Evolutionary conservation across 2,113 vertebrate genomes (phyloP), one percentile per base, ranked within the genome.

Genomic region (Anoura caudifer): DNA sequence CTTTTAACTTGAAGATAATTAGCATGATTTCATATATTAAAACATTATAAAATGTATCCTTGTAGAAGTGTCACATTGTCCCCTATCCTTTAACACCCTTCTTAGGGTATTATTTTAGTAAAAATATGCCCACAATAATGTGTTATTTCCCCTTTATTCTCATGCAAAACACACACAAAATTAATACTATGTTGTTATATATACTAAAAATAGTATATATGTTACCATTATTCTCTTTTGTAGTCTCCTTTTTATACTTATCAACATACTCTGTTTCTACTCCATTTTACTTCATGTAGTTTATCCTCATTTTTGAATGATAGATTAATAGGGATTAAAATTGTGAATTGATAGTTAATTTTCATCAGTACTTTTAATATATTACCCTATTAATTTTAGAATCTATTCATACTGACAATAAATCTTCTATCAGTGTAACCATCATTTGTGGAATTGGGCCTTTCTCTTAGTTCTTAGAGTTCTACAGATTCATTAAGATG

Each of bases 1-100:
- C 75, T 94, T 90, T 92, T 72, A 96, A 75, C 83, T 47, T 69
- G 12, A 61, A 94, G 26, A 83, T 95, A 33, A 94, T 69, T 95
- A 73, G 47, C 2, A 61, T 26, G 36, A 83, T 65, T 81, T 11
- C 33, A 73, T n/a, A 47, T 52, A 36, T 95, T 86, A 97, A 91
- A 90, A 96, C 36, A 94, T 77, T 85, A 61, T 28, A 38, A 72
- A 65, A 67, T 13, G 3, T 54, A 14, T 93, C 6, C 31, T 76
- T 4, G 26, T 33, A 6, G 16, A 85, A 77, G 17, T 95, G 33
- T 83, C 31, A 38, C 13, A 85, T 86, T 79, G 16, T 84, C 24
- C 28, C 13, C 2, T 17, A 13, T 4, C 1, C 10, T 24, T 56
- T 81, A 33, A 22, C 2, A 86, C 1, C 15, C 4, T 5, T 10